Evolutionary conservation across 1,140 invertebrate genomes (phyloP), one percentile per base, ranked within the genome.

Genomic region (Achatina immaculata): DNA sequence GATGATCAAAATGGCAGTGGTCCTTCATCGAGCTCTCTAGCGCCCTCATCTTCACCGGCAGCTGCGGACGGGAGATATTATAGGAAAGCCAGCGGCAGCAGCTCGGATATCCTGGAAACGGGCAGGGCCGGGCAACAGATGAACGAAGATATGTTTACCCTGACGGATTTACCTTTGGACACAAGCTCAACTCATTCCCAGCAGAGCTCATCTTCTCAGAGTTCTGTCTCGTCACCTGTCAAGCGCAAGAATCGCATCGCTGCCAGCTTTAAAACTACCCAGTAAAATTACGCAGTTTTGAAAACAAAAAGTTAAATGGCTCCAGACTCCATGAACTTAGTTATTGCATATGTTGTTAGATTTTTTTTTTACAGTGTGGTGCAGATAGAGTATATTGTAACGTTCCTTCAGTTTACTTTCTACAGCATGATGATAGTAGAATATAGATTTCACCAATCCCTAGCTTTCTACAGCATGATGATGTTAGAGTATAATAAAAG

Each of bases 211-310:
- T 71, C 66, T n/a, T 78, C 76, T 62, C 76, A 78, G 16, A 77
- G 74, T 51, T 65, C 74, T 7, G 19, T 31, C 21, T 21, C 21
- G 34, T 80, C 78, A 11, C 78, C 78, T 34, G 40, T 72, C 43
- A 80, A 80, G n/a, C 78, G 78, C 7, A 71, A 66, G 48, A 31
- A 66, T 55, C 42, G 78, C 3, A 80, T 80, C 24, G 78, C 78
- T 58, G 78, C 78, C 3, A 71, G 72, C 45, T 80, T 80, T 24
- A 40, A 16, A 16, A n/a, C 9, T 16, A 3, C 58, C 2, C 31
- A 62, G 58, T 78, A 62, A 58, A 16, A n/a, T n/a, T n/a, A n/a
- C n/a, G n/a, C n/a, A n/a, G n/a, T n/a, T n/a, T n/a, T n/a, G n/a
- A n/a, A n/a, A n/a, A n/a, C n/a, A n/a, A n/a, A n/a, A n/a, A n/a